phyloP scores from a whole-genome alignment of 1,140 invertebrate species.

The Arctopsyche grandis region DNA sequence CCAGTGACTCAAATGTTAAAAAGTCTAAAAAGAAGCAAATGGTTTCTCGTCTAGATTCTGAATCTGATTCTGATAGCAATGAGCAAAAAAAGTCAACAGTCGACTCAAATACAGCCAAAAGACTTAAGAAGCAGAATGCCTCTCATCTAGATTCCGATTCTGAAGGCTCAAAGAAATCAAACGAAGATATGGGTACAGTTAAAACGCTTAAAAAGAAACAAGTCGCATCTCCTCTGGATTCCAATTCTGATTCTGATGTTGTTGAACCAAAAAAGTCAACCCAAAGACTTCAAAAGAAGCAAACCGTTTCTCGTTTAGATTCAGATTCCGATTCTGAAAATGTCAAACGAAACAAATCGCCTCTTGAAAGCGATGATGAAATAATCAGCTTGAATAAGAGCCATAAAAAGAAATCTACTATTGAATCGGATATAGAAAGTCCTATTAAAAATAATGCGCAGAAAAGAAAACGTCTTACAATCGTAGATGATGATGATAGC shows the following conservation, averaged over 20 bases:
- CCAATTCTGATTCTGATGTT: background rate
- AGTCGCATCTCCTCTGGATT: background rate
- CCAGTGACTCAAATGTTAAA: too few species aligned
- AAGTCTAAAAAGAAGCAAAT: background rate
- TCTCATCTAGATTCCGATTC: too few species aligned
- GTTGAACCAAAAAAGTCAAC: background rate
- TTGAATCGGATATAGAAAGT: background rate
- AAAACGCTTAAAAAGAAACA: background rate
- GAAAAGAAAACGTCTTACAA: background rate
- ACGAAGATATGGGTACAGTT: too few species aligned
- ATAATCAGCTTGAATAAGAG: background rate
- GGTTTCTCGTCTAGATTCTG: background rate
- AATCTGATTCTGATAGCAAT: background rate
- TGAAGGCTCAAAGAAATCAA: too few species aligned
- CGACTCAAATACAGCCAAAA: too few species aligned
- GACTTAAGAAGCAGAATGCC: too few species aligned
- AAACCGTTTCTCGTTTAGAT: background rate
- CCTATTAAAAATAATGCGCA: background rate
- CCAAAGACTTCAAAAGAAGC: background rate
- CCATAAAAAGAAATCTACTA: constrained; percentile 8
- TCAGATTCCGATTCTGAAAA: constrained; percentile 3
- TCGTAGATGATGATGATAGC: background rate
- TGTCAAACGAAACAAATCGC: background rate
- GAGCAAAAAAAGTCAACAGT: too few species aligned
- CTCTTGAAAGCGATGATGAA: constrained; percentile 1